Conservation (phyloP, 2,888 invertebrate genomes). For the Pseudeuparius sepicola region DNA sequence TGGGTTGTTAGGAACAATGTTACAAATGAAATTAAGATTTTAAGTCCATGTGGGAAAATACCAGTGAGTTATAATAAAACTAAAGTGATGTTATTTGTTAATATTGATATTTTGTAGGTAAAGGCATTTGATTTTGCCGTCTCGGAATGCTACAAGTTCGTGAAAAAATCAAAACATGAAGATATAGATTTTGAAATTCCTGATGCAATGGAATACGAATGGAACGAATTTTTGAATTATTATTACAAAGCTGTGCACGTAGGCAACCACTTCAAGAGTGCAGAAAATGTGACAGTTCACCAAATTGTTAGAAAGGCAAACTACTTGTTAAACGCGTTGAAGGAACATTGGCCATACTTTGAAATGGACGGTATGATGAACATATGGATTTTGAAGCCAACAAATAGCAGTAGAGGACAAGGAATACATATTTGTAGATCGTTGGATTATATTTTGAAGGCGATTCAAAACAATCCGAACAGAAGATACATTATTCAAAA, state of each 20-base stretch:
- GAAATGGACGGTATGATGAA: conserved; percentile 70
- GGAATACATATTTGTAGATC: conserved; percentile 74
- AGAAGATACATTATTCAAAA: conserved; percentile 76
- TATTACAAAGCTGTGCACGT: conserved; percentile 54
- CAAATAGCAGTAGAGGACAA: conserved; percentile 68
- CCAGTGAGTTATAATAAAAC: conserved; percentile 29
- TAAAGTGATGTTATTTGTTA: neutral
- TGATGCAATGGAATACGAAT: conserved; percentile 44
- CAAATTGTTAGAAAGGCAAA: conserved; percentile 45
- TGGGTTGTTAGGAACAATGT: conserved; percentile 40
- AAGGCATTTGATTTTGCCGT: conserved; percentile 59
- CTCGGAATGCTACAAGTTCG: conserved; percentile 56
- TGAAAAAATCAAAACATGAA: conserved; percentile 49
- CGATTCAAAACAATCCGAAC: conserved; percentile 46
- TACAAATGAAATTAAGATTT: conserved; percentile 35
- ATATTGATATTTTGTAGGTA: conserved; percentile 28
- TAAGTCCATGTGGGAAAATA: conserved; percentile 44
- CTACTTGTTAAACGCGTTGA: conserved; percentile 49
- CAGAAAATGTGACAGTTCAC: conserved; percentile 1
- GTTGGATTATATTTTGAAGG: conserved; percentile 58
- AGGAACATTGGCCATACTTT: conserved; percentile 50
- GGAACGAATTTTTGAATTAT: conserved; percentile 57
- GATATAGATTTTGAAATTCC: conserved; percentile 48
- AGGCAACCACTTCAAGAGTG: conserved; percentile 43
- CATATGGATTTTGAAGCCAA: conserved; percentile 87